A percentile compares a stretch with the other conserved stretches of the same genome.
These are phyloP conservation scores for Oostethus manadensis DNA, from an alignment of 2,113 vertebrate genomes.

Conservation along the genomic window DNA sequence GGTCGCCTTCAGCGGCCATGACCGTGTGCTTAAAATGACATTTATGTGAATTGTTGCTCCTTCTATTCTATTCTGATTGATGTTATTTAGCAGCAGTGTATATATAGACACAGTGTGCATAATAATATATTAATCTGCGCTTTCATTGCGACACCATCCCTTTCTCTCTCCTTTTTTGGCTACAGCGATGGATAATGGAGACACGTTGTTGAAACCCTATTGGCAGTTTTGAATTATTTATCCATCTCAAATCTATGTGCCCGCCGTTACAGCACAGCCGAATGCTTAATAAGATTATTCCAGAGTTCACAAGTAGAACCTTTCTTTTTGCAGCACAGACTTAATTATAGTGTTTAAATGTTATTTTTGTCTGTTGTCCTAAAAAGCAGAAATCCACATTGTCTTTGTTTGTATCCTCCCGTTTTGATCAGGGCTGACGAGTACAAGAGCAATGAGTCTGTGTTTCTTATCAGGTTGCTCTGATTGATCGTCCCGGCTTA, in stretches of 20 bases:
- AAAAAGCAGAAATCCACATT: slow-evolving; percentile 2
- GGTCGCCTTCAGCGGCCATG: not conserved
- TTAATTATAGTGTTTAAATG: not conserved
- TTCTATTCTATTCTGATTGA: not conserved
- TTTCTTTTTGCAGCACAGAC: slow-evolving; percentile 2
- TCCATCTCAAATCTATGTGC: slow-evolving; percentile 23
- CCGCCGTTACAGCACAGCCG: slow-evolving; percentile 21
- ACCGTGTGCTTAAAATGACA: slow-evolving; percentile 7
- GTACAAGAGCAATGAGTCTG: slow-evolving; percentile 37
- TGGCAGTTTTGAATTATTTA: slow-evolving; percentile 52
- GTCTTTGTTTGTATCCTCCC: not conserved
- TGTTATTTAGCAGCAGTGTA: not conserved
- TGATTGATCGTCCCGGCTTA: slow-evolving; percentile 59
- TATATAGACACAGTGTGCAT: not conserved
- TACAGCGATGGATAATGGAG: slow-evolving; percentile 40
- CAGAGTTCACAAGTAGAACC: slow-evolving; percentile 20
- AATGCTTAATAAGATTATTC: slow-evolving; percentile 46
- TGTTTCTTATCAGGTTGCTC: slow-evolving; percentile 30
- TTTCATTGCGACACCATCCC: not conserved
- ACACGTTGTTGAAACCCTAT: slow-evolving; percentile 46
- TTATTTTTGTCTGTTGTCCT: slow-evolving; percentile 7
- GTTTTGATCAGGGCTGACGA: slow-evolving; percentile 28
- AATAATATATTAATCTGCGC: not conserved
- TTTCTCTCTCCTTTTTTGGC: slow-evolving; percentile 5
- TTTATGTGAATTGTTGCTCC: not conserved